A percentile compares a stretch with the other conserved stretches of the same genome.
Evolutionary conservation across 1,140 invertebrate genomes (phyloP).

Genomic region (Papilio helenus): DNA sequence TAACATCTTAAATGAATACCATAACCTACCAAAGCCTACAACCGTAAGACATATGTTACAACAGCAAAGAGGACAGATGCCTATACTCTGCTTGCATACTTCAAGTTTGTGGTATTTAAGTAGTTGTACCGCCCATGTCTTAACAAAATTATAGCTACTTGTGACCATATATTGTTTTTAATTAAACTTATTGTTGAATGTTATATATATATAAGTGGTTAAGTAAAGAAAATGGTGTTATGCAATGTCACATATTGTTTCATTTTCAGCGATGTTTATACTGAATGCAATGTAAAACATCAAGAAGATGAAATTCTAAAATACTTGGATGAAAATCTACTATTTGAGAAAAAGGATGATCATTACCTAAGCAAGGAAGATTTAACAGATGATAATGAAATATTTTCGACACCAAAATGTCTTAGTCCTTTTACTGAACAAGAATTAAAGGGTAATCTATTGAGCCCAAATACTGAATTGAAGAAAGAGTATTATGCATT

Average conservation of each 20-base stretch:
- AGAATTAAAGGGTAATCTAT: conserved; percentile 55
- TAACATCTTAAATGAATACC: background rate
- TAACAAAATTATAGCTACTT: too few relatives aligned
- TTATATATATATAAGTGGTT: background rate
- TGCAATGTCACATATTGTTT: conserved; percentile 29
- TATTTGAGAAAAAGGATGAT: conserved; percentile 45
- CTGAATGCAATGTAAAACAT: conserved; percentile 73
- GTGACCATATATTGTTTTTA: background rate
- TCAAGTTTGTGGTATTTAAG: too few relatives aligned
- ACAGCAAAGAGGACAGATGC: background rate
- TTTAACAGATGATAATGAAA: conserved; percentile 58
- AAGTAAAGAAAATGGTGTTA: background rate
- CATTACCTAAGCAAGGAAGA: conserved; percentile 52
- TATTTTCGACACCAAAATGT: conserved; percentile 70
- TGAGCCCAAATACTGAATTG: conserved; percentile 71
- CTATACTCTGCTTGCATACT: background rate
- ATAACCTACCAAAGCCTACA: background rate
- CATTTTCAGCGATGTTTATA: conserved; percentile 74
- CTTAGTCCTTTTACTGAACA: conserved; percentile 64
- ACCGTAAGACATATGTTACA: background rate
- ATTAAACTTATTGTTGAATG: background rate
- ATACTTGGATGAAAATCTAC: conserved; percentile 62
- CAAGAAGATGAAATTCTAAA: conserved; percentile 75
- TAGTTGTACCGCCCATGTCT: too few relatives aligned
- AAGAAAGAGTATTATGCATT: conserved; percentile 74